Evolutionary conservation across 2,888 invertebrate species (phyloP).

Genomic region (Andrena marginata): DNA sequence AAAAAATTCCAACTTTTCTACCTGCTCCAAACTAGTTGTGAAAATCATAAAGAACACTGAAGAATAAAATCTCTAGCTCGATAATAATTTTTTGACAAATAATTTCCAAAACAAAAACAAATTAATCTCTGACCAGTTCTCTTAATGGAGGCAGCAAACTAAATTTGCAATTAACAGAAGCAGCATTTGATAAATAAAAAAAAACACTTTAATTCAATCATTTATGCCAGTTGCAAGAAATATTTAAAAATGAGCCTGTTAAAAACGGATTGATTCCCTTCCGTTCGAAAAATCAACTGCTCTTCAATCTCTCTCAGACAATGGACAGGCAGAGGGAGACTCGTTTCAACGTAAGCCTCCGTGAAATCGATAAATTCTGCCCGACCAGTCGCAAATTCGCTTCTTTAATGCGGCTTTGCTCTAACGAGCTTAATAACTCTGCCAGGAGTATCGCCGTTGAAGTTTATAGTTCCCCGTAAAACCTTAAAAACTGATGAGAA

Average conservation of each 20-base stretch:
- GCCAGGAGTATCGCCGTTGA: conserved; percentile 15
- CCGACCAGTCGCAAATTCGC: conserved; percentile 49
- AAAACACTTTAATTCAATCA: no score
- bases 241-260: not conserved
- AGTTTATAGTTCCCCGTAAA: conserved; percentile 43
- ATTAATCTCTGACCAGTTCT: not conserved
- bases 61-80: no score
- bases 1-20: no score
- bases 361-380: conserved; percentile 51
- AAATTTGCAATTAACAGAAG: conserved; percentile 39
- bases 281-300: conserved; percentile 11
- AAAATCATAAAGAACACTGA: no score
- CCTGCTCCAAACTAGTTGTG: no score
- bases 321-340: not conserved
- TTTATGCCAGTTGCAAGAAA: no score
- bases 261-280: not conserved
- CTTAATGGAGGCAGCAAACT: conserved; percentile 2
- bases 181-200: not conserved
- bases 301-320: conserved; percentile 7
- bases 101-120: not conserved
- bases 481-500: conserved; percentile 34
- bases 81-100: no score
- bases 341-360: conserved; percentile 35
- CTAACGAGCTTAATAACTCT: conserved; percentile 53
- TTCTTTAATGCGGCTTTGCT: conserved; percentile 54